Percentiles rank a stretch among this genome's conserved stretches.
Evolutionary conservation across 2,888 invertebrate species (phyloP).

Genomic region (Pantelozetes paolii): DNA sequence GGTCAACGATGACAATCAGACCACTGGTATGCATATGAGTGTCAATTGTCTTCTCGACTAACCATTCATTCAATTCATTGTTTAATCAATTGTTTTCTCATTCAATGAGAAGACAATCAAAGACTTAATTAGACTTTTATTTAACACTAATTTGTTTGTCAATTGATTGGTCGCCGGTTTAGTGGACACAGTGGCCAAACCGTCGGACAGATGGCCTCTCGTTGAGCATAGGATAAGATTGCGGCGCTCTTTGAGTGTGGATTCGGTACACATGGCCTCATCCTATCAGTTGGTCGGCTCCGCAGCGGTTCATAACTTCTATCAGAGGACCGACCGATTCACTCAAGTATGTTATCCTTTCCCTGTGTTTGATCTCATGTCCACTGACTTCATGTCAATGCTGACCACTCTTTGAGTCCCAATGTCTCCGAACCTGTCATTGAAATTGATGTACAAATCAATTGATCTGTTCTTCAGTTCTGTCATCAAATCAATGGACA

Average conservation of each 20-base stretch:
- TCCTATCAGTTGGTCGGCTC: not conserved
- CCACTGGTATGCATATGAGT: not conserved
- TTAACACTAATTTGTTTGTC: not conserved
- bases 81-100: not conserved
- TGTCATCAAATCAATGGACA: too few relatives aligned
- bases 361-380: not conserved
- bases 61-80: not conserved
- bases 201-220: not conserved
- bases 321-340: not conserved
- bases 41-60: not conserved
- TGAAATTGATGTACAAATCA: too few relatives aligned
- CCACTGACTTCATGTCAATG: too few relatives aligned
- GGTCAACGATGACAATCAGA: not conserved
- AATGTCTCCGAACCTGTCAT: too few relatives aligned
- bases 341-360: conserved; percentile 6
- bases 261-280: not conserved
- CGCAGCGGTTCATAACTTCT: not conserved
- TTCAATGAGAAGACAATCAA: not conserved
- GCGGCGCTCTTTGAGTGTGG: not conserved
- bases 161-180: not conserved
- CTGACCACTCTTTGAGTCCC: too few relatives aligned
- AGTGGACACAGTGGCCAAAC: not conserved
- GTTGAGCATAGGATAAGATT: not conserved
- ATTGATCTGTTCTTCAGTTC: too few relatives aligned
- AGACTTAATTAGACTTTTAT: not conserved